Base-by-base conservation (phyloP, 2,888 invertebrate species). In the Trypoxylon attenuatum region DNA sequence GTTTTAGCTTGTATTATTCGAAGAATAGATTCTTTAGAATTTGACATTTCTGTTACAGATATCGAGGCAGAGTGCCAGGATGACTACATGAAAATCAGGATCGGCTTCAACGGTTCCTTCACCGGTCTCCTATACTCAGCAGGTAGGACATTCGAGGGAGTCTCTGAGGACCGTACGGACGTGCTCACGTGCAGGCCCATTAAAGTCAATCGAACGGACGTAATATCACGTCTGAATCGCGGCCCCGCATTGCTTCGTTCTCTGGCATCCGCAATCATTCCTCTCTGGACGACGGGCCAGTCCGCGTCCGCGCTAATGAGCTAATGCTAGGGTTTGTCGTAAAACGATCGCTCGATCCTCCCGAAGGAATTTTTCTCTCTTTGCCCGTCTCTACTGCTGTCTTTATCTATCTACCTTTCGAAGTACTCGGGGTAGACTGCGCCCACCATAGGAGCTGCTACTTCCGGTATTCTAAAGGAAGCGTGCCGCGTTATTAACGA, bases 11-110 rank as follows among this genome's bases (percentile, higher is more conserved):
- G n/a, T n/a, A n/a, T n/a, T n/a, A n/a, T n/a, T n/a, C n/a, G n/a
- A n/a, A n/a, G n/a, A n/a, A n/a, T n/a, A n/a, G n/a, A n/a, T n/a
- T n/a, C n/a, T n/a, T n/a, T n/a, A 41, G 6, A 42, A 8, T 3
- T 16, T 4, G 19, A 25, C 5, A 29, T 27, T 43, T 23, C n/a
- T 59, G 19, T 88, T 88, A 41, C 89, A 97, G 96, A 96, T 89
- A 96, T 97, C 79, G 96, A 96, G 88, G 97, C 97, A 0, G 97
- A 97, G 87, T 97, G 97, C 80, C 96, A 96, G 87, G 96, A 96
- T 84, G 96, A 97, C 87, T 96, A 95, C 86, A 97, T 97, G 97
- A 96, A 96, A 88, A 96, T 97, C 64, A 89, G 96, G 68, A 93
- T 97, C 43, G 95, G 95, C 1, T 97, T 96, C 87, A 97, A 97